Conservation (phyloP, 2,113 vertebrate genomes). For the Phyllopteryx taeniolatus region DNA sequence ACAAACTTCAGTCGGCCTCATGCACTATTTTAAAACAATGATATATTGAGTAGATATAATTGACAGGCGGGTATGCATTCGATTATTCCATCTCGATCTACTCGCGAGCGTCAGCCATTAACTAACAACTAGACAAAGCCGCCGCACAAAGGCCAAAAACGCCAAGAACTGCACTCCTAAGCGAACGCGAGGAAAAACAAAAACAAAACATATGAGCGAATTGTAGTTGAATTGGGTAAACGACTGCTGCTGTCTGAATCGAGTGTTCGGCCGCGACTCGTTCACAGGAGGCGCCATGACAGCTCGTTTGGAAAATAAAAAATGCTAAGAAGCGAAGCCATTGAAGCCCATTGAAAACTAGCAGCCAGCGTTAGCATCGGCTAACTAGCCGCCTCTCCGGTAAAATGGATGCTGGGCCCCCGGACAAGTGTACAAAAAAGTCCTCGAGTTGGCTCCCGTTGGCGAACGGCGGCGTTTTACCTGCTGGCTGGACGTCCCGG, state of each 20-base stretch:
- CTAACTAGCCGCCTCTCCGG: conserved; percentile 25
- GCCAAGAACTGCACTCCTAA: not conserved
- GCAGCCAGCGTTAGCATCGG: conserved; percentile 40
- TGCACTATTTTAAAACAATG: not conserved
- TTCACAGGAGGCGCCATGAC: conserved; percentile 56
- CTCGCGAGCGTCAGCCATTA: conserved; percentile 54
- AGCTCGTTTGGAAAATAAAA: conserved; percentile 40
- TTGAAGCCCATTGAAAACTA: conserved; percentile 24
- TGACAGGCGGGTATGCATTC: conserved; percentile 2
- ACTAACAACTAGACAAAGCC: conserved; percentile 61
- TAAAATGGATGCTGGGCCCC: conserved; percentile 60
- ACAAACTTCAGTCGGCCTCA: not conserved
- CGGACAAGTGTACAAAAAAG: conserved; percentile 29
- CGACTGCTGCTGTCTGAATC: not conserved
- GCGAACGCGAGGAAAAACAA: fast-evolving
- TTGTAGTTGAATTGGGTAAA: fast-evolving
- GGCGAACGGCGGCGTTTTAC: conserved; percentile 36
- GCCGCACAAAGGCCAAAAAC: conserved; percentile 17
- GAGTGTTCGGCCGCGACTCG: conserved; percentile 13
- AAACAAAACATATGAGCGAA: not conserved
- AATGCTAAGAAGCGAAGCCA: conserved; percentile 33
- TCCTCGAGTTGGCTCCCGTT: not conserved
- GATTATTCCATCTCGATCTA: conserved; percentile 18
- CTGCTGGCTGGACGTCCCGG: conserved; percentile 41
- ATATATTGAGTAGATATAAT: not conserved